phyloP scores from a whole-genome alignment of 2,113 vertebrate genomes.

The Rhadina sibilatrix region DNA sequence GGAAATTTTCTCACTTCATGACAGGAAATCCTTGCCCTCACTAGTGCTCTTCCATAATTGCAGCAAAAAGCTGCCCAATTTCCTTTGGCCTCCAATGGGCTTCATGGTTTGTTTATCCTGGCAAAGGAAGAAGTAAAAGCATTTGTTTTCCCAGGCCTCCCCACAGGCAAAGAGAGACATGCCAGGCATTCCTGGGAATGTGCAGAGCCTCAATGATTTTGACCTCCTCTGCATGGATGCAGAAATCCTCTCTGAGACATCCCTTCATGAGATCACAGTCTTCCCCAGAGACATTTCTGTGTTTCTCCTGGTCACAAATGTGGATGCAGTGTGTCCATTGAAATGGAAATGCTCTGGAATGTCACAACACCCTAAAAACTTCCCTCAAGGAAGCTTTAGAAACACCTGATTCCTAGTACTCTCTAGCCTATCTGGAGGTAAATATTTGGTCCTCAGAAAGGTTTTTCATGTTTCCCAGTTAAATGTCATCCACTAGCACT shows the following conservation, averaged over 20 bases:
- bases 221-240: not conserved
- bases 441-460: not conserved
- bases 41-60: not conserved
- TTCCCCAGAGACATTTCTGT: not conserved
- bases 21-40: not conserved
- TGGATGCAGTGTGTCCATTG: not conserved
- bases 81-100: rapidly evolving
- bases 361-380: not conserved
- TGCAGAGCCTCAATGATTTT: not conserved
- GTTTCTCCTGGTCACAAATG: not conserved
- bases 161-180: not conserved
- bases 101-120: not conserved
- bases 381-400: not conserved
- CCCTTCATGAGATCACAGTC: not conserved
- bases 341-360: not conserved
- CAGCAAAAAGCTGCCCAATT: not conserved
- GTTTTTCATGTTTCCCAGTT: not conserved
- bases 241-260: not conserved
- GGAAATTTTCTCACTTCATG: not conserved
- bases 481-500: not conserved
- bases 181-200: not conserved
- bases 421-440: not conserved
- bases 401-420: not conserved
- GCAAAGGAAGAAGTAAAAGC: not conserved
- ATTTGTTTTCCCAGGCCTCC: not conserved